A percentile compares a stretch with the other conserved stretches of the same genome.
Evolutionary conservation across 2,113 vertebrate species (phyloP).

Genomic region (Lamprologus sp.): DNA sequence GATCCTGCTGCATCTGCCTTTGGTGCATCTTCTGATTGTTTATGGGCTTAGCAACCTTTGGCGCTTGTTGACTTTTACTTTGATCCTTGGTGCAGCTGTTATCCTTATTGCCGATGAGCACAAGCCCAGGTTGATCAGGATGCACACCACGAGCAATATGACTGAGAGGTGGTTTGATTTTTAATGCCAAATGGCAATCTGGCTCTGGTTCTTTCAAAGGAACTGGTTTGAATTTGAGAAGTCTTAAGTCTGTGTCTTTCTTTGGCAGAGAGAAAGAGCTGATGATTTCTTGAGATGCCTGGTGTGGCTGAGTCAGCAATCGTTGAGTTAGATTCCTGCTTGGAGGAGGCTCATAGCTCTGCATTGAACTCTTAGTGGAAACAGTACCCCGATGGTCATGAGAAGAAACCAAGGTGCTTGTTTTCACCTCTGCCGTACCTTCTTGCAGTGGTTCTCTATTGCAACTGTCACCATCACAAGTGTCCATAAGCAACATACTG

Average conservation of each 20-base stretch:
- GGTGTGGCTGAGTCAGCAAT: neutral
- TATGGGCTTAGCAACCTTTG: neutral
- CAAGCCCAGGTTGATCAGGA: slow-evolving; percentile 24
- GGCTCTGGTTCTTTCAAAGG: neutral
- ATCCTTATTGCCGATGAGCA: neutral
- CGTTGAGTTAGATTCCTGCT: neutral
- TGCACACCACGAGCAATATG: neutral
- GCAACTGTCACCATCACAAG: neutral
- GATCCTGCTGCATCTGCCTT: neutral
- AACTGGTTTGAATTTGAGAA: neutral
- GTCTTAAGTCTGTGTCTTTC: slow-evolving; percentile 12
- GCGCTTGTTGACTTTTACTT: neutral
- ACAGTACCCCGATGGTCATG: neutral
- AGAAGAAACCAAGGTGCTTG: neutral
- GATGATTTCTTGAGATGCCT: neutral
- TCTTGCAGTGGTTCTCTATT: slow-evolving; percentile 46
- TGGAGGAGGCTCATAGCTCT: neutral
- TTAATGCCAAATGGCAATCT: neutral
- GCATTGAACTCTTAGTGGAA: neutral
- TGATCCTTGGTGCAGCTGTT: neutral
- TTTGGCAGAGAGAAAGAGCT: neutral
- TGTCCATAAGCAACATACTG: neutral
- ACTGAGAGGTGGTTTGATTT: neutral
- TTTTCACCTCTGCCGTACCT: slow-evolving; percentile 21
- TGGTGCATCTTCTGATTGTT: neutral